These are phyloP conservation scores for Seira musarum DNA, from an alignment of 2,888 invertebrate genomes.

Conservation along the genomic window DNA sequence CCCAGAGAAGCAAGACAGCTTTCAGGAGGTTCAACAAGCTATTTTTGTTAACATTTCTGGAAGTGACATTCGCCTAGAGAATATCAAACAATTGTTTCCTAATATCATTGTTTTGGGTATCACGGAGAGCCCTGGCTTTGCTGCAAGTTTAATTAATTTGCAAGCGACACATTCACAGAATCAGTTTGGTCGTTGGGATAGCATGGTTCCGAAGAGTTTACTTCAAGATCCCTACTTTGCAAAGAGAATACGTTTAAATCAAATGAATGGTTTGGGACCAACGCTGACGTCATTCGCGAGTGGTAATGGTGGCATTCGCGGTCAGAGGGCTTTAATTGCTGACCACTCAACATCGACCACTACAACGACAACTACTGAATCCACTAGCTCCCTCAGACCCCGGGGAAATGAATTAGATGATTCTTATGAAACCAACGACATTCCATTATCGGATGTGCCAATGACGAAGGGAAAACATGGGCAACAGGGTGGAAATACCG, in stretches of 20 bases:
- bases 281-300: neutral
- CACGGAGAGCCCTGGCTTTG: slow-evolving; percentile 40
- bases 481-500: too few species aligned
- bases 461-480: too few species aligned
- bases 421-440: slow-evolving; percentile 37
- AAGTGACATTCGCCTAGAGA: slow-evolving; percentile 38
- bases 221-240: slow-evolving; percentile 33
- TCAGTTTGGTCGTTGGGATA: neutral
- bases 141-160: slow-evolving; percentile 43
- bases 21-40: slow-evolving; percentile 47
- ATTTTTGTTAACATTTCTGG: slow-evolving; percentile 48
- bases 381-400: too few species aligned
- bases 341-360: neutral
- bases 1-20: slow-evolving; percentile 38
- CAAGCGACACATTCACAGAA: neutral
- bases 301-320: neutral
- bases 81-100: slow-evolving; percentile 52
- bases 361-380: neutral
- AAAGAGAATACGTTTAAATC: slow-evolving; percentile 30
- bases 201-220: slow-evolving; percentile 27
- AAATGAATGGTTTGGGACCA: neutral
- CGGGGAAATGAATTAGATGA: neutral
- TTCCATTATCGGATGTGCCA: slow-evolving; percentile 3
- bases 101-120: slow-evolving; percentile 46
- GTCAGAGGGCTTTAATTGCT: slow-evolving; percentile 20